Evolutionary conservation across 2,797 vertebrate genomes (phyloP).

Genomic region (Odontamblyopus lacepedii): DNA sequence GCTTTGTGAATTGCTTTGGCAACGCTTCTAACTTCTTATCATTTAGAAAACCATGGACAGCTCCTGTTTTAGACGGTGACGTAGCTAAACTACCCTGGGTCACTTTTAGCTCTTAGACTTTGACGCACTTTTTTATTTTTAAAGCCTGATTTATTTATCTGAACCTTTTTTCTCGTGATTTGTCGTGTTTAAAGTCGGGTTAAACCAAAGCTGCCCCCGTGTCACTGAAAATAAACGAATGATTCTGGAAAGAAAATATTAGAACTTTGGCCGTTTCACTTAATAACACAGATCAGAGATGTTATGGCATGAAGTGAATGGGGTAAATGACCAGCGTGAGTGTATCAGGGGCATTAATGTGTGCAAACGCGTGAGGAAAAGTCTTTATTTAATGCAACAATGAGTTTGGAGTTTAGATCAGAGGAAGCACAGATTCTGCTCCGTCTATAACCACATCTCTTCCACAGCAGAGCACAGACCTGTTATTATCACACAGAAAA

Average conservation of each 20-base stretch:
- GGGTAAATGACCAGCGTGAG: neutral
- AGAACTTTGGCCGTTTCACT: conserved; percentile 32
- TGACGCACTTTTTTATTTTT: conserved; percentile 8
- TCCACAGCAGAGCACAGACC: too few species aligned
- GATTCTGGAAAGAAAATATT: conserved; percentile 14
- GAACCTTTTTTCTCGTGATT: conserved; percentile 17
- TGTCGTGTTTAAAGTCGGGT: conserved; percentile 9
- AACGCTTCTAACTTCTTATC: too few species aligned
- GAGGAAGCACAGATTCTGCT: too few species aligned
- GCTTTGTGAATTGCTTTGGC: too few species aligned
- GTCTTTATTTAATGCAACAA: neutral
- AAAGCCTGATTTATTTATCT: conserved; percentile 23
- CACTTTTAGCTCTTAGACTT: conserved; percentile 18
- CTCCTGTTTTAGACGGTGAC: conserved; percentile 35
- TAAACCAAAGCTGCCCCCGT: conserved; percentile 2
- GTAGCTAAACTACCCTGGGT: conserved; percentile 28
- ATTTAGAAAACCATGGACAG: neutral
- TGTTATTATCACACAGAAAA: too few species aligned
- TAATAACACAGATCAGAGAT: conserved; percentile 13
- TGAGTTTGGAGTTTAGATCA: too few species aligned
- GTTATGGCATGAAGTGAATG: conserved; percentile 5
- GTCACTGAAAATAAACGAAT: conserved; percentile 16
- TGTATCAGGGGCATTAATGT: conserved; percentile 4
- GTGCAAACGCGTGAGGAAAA: neutral
- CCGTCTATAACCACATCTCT: too few species aligned